A percentile compares a stretch with the other conserved stretches of the same genome.
These are phyloP conservation scores for Chunga burmeisteri DNA, from an alignment of 2,113 vertebrate genomes.

Conservation along the genomic window DNA sequence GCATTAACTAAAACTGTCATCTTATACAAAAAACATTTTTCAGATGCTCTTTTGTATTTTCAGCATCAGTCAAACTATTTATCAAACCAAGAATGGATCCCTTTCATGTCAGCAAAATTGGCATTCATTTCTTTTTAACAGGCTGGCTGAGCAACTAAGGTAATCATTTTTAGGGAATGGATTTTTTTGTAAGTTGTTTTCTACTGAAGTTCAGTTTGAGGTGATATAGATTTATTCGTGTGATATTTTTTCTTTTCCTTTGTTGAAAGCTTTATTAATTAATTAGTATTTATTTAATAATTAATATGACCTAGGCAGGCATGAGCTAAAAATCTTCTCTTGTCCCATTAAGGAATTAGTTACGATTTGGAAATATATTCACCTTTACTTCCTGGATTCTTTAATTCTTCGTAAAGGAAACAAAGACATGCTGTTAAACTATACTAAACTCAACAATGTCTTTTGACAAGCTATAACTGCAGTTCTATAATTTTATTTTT, in stretches of 20 bases:
- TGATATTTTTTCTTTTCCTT: background rate
- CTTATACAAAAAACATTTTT: background rate
- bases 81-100: background rate
- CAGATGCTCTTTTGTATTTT: background rate
- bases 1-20: background rate
- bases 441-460: fast-evolving
- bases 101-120: background rate
- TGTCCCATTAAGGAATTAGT: background rate
- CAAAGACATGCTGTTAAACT: background rate
- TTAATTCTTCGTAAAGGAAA: background rate
- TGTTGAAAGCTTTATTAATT: background rate
- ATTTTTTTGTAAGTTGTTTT: background rate
- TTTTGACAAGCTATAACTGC: background rate
- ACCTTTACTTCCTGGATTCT: background rate
- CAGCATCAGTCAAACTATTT: background rate
- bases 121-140: background rate
- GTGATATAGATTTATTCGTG: background rate
- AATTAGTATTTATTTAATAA: background rate
- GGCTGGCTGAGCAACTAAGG: background rate
- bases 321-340: background rate
- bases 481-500: background rate
- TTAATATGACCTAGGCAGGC: background rate
- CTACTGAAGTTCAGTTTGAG: background rate
- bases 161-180: background rate
- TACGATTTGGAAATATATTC: background rate